These are phyloP conservation scores for Brachynemurus nebulosus DNA, from an alignment of 2,888 invertebrate genomes.

Conservation along the genomic window DNA sequence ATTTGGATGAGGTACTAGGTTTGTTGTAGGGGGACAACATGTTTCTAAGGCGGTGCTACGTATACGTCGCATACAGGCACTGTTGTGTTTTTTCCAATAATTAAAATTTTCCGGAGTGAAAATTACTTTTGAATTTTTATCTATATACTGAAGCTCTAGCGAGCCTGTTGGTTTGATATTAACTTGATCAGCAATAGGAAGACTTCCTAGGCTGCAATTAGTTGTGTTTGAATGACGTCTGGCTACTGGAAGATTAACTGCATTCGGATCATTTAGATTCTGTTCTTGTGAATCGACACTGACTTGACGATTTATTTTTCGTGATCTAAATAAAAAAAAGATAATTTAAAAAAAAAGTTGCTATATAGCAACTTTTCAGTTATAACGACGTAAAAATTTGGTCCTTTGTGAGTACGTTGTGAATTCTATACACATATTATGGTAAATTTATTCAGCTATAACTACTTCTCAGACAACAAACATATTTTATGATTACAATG, in stretches of 20 bases:
- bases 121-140: constrained; percentile 31
- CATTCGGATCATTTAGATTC: constrained; percentile 30
- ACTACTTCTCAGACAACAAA: too few species aligned
- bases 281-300: constrained; percentile 1
- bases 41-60: constrained; percentile 59
- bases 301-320: neutral
- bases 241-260: constrained; percentile 12
- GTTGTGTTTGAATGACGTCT: constrained; percentile 48
- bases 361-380: too few species aligned
- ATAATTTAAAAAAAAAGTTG: neutral
- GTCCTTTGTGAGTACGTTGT: too few species aligned
- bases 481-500: too few species aligned
- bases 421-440: too few species aligned
- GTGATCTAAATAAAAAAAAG: neutral
- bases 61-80: constrained; percentile 41
- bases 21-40: constrained; percentile 52
- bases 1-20: constrained; percentile 67
- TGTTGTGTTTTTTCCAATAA: constrained; percentile 26
- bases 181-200: constrained; percentile 34
- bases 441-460: too few species aligned
- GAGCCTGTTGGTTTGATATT: constrained; percentile 40
- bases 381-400: too few species aligned
- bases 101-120: constrained; percentile 27
- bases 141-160: constrained; percentile 38
- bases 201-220: constrained; percentile 39